Evolutionary conservation across 2,113 vertebrate genomes (phyloP).

Genomic region (Ctenomys sociabilis): DNA sequence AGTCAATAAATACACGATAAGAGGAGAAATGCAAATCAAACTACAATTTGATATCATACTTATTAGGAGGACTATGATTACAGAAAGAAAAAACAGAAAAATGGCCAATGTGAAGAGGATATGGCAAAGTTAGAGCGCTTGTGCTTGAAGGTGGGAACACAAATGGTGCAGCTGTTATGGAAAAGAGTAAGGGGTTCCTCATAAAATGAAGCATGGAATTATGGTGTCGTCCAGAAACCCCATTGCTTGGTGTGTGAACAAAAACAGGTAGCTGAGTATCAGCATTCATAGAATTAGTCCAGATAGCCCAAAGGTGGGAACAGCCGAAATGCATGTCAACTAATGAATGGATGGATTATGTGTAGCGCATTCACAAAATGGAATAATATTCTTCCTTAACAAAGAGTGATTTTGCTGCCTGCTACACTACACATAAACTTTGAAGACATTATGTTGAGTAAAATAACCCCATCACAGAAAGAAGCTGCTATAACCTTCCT

Average conservation of each 20-base stretch:
- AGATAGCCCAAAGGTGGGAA: neutral
- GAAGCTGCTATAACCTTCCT: no score
- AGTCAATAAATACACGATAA: fast-evolving
- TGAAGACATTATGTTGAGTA: neutral
- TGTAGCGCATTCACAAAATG: fast-evolving
- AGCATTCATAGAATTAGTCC: fast-evolving
- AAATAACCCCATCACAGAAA: neutral
- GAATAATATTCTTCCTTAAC: fast-evolving
- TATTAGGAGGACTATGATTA: neutral
- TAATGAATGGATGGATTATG: neutral
- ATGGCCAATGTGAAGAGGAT: no score
- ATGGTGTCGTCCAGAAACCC: fast-evolving
- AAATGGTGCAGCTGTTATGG: fast-evolving
- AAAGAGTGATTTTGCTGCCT: no score
- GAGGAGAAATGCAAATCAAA: neutral
- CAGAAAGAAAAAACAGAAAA: fast-evolving
- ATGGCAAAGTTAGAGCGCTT: fast-evolving
- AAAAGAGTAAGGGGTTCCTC: fast-evolving
- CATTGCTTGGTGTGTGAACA: fast-evolving
- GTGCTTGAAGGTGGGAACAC: fast-evolving
- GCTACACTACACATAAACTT: neutral
- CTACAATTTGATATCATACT: neutral
- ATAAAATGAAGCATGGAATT: neutral
- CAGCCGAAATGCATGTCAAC: fast-evolving
- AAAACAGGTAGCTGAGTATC: fast-evolving